Conservation (phyloP, 2,113 vertebrate species). For the Colius striatus region DNA sequence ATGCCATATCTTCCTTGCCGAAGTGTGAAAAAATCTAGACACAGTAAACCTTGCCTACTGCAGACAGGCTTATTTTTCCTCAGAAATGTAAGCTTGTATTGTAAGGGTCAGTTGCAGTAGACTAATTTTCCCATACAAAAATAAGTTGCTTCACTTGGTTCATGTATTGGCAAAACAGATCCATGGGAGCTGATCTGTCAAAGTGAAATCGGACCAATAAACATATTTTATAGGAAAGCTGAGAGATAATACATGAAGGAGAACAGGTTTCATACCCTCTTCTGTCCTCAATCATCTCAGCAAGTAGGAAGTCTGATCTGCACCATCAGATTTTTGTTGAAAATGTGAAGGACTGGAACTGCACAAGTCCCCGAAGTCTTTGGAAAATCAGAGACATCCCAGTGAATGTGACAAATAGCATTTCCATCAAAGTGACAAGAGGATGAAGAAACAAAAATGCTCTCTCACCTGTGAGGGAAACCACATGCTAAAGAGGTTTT, state of each 20-base stretch:
- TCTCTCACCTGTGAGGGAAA: rapidly evolving
- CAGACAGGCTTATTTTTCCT: not conserved
- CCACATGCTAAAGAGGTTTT: not conserved
- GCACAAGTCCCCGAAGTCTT: not conserved
- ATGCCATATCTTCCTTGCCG: not conserved
- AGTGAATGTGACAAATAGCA: not conserved
- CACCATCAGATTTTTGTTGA: not conserved
- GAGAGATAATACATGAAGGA: not conserved
- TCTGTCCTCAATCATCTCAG: not conserved
- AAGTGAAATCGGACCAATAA: not conserved
- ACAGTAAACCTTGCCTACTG: not conserved
- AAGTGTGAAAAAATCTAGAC: not conserved
- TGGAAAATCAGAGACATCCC: not conserved
- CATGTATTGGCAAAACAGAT: not conserved
- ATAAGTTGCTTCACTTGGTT: not conserved
- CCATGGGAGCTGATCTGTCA: not conserved
- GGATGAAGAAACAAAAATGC: not conserved
- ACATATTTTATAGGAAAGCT: not conserved
- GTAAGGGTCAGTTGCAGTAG: not conserved
- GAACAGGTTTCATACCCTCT: not conserved
- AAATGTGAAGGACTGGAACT: not conserved
- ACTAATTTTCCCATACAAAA: not conserved
- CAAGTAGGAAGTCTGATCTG: not conserved
- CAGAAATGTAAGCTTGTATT: not conserved
- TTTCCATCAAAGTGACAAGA: not conserved